Percentiles rank a stretch among this genome's conserved stretches.
Evolutionary conservation across 2,797 vertebrate genomes (phyloP).

Genomic region (Darevskia mixta): DNA sequence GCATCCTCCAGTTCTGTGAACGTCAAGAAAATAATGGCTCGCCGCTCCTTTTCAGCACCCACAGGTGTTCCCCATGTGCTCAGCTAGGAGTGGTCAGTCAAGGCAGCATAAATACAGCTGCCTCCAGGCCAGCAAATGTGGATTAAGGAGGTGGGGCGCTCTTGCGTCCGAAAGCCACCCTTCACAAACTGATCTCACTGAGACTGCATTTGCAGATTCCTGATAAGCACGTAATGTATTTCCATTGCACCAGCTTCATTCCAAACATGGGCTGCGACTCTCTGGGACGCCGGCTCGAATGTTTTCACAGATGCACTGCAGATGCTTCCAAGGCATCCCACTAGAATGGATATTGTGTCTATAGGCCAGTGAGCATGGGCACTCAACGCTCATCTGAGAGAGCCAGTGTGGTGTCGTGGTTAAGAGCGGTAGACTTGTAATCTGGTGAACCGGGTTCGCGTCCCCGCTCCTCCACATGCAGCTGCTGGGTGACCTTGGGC

Average conservation of each 20-base stretch:
- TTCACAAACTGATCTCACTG: not conserved
- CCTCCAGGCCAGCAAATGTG: not conserved
- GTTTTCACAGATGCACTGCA: not conserved
- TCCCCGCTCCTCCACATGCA: too few species aligned
- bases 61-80: not conserved
- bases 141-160: conserved; percentile 39
- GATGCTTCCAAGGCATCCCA: not conserved
- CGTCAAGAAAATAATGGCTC: not conserved
- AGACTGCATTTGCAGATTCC: not conserved
- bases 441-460: too few species aligned
- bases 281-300: not conserved
- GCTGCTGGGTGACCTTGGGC: too few species aligned
- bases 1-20: not conserved
- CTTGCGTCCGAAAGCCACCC: not conserved
- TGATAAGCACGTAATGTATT: not conserved
- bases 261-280: not conserved
- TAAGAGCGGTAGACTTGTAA: too few species aligned
- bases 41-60: not conserved
- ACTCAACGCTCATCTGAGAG: too few species aligned
- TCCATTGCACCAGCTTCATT: not conserved
- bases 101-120: not conserved
- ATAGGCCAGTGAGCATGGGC: not conserved
- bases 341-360: not conserved
- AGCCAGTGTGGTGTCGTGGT: too few species aligned
- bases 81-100: not conserved